phyloP scores from a whole-genome alignment of 2,797 vertebrate genomes.

The Sebastes diploproa region DNA sequence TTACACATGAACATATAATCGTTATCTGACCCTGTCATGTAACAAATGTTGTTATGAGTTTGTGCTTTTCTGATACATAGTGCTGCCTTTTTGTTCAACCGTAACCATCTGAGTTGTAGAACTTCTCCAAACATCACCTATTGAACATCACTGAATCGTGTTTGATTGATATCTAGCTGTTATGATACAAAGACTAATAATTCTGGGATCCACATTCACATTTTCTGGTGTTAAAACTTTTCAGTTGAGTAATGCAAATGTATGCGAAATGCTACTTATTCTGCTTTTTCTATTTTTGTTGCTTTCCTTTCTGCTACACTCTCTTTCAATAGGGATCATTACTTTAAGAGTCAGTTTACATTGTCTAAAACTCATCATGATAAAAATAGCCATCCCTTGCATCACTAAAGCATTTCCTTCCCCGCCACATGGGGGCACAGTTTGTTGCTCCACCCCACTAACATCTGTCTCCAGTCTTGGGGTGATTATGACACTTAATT shows the following conservation, averaged over 20 bases:
- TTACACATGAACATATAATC: background rate
- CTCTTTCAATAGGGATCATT: background rate
- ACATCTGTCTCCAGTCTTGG: conserved; percentile 25
- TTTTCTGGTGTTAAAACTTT: background rate
- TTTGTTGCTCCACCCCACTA: conserved; percentile 40
- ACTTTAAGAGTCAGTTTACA: background rate
- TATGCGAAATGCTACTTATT: background rate
- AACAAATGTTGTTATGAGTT: background rate
- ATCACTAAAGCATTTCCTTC: background rate
- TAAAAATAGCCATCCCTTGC: background rate
- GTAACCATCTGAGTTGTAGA: background rate
- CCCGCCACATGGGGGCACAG: conserved; percentile 29
- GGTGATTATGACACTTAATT: conserved; percentile 60
- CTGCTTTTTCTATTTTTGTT: background rate
- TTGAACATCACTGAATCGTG: background rate
- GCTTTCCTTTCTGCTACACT: background rate
- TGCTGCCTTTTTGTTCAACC: background rate
- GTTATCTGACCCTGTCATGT: background rate
- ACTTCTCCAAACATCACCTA: background rate
- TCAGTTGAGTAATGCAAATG: background rate
- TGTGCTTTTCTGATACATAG: background rate
- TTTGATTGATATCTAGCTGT: no score
- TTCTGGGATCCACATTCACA: no score
- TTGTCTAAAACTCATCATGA: background rate
- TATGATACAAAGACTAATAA: no score